Base-by-base conservation (phyloP, 2,888 invertebrate genomes). In the Achlya flavicornis region DNA sequence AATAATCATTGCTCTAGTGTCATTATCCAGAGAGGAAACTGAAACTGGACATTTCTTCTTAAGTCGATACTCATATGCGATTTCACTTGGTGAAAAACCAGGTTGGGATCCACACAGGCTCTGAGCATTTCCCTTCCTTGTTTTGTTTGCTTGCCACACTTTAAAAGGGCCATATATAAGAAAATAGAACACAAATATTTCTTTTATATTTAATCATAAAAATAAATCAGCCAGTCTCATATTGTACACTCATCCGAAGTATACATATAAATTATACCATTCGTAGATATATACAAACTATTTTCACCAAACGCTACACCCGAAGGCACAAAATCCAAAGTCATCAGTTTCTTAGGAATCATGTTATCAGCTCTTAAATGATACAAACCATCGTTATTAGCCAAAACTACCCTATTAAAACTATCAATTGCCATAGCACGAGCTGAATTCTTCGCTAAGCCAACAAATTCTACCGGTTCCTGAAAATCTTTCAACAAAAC, bases 381-480 rank as follows among this genome's bases (percentile, higher is more conserved):
- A 63, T 93, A 93, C 0, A 93, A 63, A 0, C 93, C 93, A 74
- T 93, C 91, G 61, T 92, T 93, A 0, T 90, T 76, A 0, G 93
- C 93, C 35, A 93, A 77, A 60, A 93, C 71, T 0, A 85, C 88
- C 67, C 88, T 79, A 4, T 79, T 78, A 4, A 72, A 68, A 2
- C 69, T 70, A 69, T 92, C 91, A 0, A 89, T 73, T 0, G 87
- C 67, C 0, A 93, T 77, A 0, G 92, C 92, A 74, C 92, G 81
- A 0, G 91, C 92, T 4, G 89, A 77, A 70, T 92, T 90, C 63
- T 90, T 93, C 0, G 84, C 74, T 7, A 93, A 82, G 4, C 93
- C 93, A 35, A 89, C 90, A 79, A 84, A 93, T 59, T 93, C 93
- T 53, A 93, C 83, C 0, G 93, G 88, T 57, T 93, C 93, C 63